Percentiles rank a stretch among this genome's conserved stretches.
Conservation (phyloP, 1,140 invertebrate genomes). For the Macrocentrus cingulum region DNA sequence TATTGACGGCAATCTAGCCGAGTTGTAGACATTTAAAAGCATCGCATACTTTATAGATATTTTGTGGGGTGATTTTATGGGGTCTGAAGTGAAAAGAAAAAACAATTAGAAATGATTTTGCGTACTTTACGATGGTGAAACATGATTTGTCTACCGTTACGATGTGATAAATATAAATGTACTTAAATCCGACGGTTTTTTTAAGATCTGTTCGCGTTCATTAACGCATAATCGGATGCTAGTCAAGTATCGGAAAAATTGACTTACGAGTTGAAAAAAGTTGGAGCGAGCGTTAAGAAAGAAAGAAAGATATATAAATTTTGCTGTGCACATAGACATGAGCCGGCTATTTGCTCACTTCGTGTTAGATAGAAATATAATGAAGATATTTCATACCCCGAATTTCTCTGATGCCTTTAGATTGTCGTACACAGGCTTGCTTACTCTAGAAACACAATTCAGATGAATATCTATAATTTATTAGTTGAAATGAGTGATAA, state of each 20-base stretch:
- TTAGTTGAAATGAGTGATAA: conserved; percentile 26
- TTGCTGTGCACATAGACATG: too few species aligned
- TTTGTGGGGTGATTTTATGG: neutral
- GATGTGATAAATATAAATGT: conserved; percentile 30
- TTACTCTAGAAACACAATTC: neutral
- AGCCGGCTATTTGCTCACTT: too few species aligned
- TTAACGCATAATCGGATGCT: conserved; percentile 2
- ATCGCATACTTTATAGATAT: conserved; percentile 14
- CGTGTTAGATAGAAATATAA: too few species aligned
- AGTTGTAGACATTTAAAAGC: conserved; percentile 14
- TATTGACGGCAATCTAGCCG: conserved; percentile 31
- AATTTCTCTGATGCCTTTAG: too few species aligned
- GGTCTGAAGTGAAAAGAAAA: neutral
- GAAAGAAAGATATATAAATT: too few species aligned
- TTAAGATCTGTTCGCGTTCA: conserved; percentile 10
- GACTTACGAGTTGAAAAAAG: neutral
- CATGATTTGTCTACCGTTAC: conserved; percentile 3
- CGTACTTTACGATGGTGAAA: conserved; percentile 1
- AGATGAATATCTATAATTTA: neutral
- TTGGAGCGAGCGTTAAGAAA: too few species aligned
- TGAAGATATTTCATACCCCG: too few species aligned
- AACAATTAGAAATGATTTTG: neutral
- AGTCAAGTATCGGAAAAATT: neutral
- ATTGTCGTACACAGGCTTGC: neutral
- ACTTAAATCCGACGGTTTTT: conserved; percentile 22